phyloP scores from a whole-genome alignment of 1,140 invertebrate genomes.

The Oedothorax gibbosus region DNA sequence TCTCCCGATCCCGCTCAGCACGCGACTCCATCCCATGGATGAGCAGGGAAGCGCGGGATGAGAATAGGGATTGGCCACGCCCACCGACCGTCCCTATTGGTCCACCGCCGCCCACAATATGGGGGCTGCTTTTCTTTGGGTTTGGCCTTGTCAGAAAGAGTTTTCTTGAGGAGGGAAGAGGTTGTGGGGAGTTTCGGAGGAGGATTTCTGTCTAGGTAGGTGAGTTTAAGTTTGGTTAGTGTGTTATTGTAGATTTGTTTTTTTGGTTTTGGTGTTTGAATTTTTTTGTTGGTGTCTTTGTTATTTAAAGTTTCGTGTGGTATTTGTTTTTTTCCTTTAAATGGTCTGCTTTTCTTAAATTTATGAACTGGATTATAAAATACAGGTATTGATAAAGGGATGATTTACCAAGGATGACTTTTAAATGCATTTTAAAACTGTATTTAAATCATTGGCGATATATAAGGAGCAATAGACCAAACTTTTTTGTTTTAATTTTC shows the following conservation, averaged over 20 bases:
- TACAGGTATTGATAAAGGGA: too few relatives aligned
- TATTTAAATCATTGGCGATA: too few relatives aligned
- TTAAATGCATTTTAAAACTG: too few relatives aligned
- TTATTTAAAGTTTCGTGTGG: too few relatives aligned
- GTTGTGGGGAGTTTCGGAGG: background rate
- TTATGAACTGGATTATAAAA: too few relatives aligned
- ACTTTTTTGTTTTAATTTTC: too few relatives aligned
- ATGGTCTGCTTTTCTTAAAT: too few relatives aligned
- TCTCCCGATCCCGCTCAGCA: background rate
- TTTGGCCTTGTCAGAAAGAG: background rate
- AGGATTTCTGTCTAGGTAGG: background rate
- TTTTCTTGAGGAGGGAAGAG: background rate
- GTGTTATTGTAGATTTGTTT: background rate
- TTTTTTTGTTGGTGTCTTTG: background rate
- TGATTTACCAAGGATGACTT: too few relatives aligned
- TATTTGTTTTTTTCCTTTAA: too few relatives aligned
- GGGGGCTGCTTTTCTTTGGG: too few relatives aligned
- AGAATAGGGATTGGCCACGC: background rate
- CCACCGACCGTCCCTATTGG: slow-evolving; percentile 23
- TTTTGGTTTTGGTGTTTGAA: background rate
- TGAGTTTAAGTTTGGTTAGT: background rate
- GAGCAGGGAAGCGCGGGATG: slow-evolving; percentile 19
- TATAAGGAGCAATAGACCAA: too few relatives aligned
- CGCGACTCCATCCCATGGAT: slow-evolving; percentile 12
- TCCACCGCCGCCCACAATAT: background rate